Percentiles rank a stretch among this genome's conserved stretches.
phyloP scores from a whole-genome alignment of 2,113 vertebrate species.

The Clinocottus analis region DNA sequence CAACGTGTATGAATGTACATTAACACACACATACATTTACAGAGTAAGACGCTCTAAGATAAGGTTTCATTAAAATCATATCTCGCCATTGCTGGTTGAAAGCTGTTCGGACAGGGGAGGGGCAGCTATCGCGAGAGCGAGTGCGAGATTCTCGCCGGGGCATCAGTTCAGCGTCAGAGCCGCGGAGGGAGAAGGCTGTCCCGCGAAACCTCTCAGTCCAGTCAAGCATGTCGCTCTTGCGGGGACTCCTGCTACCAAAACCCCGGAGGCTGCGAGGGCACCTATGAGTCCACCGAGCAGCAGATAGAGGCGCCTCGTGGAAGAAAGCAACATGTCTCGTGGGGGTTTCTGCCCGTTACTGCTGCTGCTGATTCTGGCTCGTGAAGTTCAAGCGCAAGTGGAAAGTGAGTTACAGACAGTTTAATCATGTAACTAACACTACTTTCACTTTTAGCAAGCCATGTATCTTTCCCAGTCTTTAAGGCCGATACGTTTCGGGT shows the following conservation, averaged over 20 bases:
- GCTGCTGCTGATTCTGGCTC: constrained; percentile 15
- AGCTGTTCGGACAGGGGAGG: not conserved
- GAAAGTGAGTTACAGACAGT: constrained; percentile 70
- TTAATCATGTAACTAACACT: not conserved
- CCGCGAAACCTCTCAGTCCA: not conserved
- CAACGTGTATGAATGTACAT: not conserved
- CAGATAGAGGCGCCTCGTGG: not conserved
- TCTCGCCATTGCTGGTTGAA: too few relatives aligned
- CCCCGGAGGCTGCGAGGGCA: not conserved
- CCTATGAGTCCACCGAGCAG: not conserved
- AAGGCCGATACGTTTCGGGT: fast-evolving
- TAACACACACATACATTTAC: not conserved
- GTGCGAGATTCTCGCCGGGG: constrained; percentile 15
- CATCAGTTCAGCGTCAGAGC: not conserved
- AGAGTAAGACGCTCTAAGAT: too few relatives aligned
- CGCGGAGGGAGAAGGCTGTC: not conserved
- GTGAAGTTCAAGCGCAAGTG: constrained; percentile 59
- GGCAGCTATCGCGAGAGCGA: constrained; percentile 50
- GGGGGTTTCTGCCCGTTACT: constrained; percentile 33
- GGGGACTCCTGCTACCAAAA: not conserved
- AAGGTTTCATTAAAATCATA: not conserved
- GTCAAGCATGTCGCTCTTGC: constrained; percentile 48
- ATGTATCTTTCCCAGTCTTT: too few relatives aligned
- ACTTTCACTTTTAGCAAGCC: not conserved
- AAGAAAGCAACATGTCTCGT: constrained; percentile 49